Conservation (phyloP, 1,140 invertebrate genomes). For the Cryptotermes secundus region DNA sequence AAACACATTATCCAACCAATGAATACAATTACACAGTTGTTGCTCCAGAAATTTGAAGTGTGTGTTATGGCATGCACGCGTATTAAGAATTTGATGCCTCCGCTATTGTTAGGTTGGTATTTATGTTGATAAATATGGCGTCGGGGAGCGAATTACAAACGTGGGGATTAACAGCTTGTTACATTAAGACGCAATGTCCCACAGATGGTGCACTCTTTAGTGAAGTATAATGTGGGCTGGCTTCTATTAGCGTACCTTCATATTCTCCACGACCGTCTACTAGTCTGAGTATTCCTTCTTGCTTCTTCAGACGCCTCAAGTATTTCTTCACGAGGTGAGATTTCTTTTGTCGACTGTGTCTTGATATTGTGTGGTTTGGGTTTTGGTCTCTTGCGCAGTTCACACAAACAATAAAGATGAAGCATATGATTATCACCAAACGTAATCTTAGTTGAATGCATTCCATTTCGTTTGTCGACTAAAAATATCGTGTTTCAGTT, state of each 20-base stretch:
- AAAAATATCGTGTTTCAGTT: too few species aligned
- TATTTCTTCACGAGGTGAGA: constrained; percentile 50
- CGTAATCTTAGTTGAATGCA: neutral
- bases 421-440: neutral
- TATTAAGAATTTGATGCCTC: too few species aligned
- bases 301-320: constrained; percentile 57
- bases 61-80: too few species aligned
- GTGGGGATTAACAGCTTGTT: neutral
- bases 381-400: constrained; percentile 11
- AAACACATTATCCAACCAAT: too few species aligned
- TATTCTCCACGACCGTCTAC: constrained; percentile 63
- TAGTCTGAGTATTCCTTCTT: constrained; percentile 69
- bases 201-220: neutral
- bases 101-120: neutral
- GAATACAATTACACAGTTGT: too few species aligned
- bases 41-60: too few species aligned
- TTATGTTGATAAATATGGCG: neutral
- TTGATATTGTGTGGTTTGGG: neutral
- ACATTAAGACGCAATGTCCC: neutral
- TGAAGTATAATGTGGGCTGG: neutral
- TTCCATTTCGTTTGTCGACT: neutral
- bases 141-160: neutral
- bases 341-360: constrained; percentile 44
- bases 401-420: neutral
- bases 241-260: constrained; percentile 59